phyloP scores from a whole-genome alignment of 2,888 invertebrate genomes.

The Tromatobia lineatoria region DNA sequence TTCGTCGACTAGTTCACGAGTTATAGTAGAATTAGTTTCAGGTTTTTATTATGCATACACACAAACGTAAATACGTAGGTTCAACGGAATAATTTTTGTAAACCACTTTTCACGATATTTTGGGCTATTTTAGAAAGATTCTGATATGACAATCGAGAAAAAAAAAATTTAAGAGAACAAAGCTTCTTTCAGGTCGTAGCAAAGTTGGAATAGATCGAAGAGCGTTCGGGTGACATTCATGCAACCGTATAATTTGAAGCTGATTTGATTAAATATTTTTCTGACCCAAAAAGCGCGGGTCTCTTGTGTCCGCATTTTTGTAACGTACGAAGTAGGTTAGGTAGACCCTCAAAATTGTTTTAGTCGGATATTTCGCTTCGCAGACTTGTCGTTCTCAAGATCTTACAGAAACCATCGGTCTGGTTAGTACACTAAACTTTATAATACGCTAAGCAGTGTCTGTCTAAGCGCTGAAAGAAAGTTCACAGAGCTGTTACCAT shows the following conservation, averaged over 20 bases:
- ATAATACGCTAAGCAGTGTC: constrained; percentile 15
- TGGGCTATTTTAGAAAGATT: too few species aligned
- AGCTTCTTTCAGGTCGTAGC: too few species aligned
- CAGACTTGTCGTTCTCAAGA: constrained; percentile 3
- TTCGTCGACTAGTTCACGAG: too few species aligned
- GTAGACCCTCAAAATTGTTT: constrained; percentile 41
- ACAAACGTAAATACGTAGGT: too few species aligned
- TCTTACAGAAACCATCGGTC: constrained; percentile 20
- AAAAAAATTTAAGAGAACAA: too few species aligned
- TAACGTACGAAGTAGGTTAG: not conserved
- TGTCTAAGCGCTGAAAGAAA: constrained; percentile 37
- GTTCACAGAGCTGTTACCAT: constrained; percentile 43
- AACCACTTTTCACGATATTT: too few species aligned
- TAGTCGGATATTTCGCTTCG: constrained; percentile 27
- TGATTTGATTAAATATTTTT: not conserved
- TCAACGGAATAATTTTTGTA: too few species aligned
- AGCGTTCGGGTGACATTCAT: too few species aligned
- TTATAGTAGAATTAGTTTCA: too few species aligned
- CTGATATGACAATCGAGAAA: too few species aligned
- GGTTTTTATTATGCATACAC: too few species aligned
- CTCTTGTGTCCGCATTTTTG: not conserved
- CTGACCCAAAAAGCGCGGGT: not conserved
- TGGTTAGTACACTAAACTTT: constrained; percentile 2
- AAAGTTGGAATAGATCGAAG: too few species aligned
- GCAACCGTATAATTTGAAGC: not conserved